Base-by-base conservation (phyloP, 2,113 vertebrate genomes). In the Cephalopholis sonnerati region DNA sequence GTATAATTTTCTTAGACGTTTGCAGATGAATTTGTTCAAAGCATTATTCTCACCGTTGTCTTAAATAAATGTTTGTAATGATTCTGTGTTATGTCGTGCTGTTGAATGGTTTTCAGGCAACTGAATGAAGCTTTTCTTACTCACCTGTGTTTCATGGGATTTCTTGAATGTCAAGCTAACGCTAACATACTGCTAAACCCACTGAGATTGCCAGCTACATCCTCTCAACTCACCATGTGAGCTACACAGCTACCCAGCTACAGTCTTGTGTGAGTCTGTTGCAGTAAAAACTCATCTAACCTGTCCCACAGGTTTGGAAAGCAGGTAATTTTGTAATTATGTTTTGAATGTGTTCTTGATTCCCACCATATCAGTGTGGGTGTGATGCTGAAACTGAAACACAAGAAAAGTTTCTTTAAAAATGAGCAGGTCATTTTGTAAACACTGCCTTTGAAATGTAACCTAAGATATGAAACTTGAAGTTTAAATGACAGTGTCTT, bases 31-130 rank as follows among this genome's bases (percentile, higher is more conserved):
- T 72, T 16, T 54, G 44, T 69, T 69, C 11, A 24, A 48, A 73
- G 53, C n/a, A 22, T 65, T 44, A 29, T 8, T 53, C 3, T 22
- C n/a, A 39, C 20, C 7, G 20, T 48, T 73, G 27, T 69, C 27
- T 77, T 61, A 18, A 82, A 76, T 84, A 82, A 73, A 77, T 74
- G 78, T 82, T 65, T 74, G 64, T 18, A 50, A 57, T 69, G 9
- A 71, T 18, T 18, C 7, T 17, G 17, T 80, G 12, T 72, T 41
- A 24, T 69, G 17, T 57, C 7, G 36, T 48, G 2, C 5, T 68
- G 44, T 44, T 32, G 22, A 75, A 69, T 11, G 3, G 6, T 44
- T 22, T 54, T 36, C 7, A 7, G 32, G 7, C 32, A 7, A 36
- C 32, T 36, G 1, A 36, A 1, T 36, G 32, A 36, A 36, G 32